Conservation (phyloP, 1,140 invertebrate species). For the Sitodiplosis mosellana region DNA sequence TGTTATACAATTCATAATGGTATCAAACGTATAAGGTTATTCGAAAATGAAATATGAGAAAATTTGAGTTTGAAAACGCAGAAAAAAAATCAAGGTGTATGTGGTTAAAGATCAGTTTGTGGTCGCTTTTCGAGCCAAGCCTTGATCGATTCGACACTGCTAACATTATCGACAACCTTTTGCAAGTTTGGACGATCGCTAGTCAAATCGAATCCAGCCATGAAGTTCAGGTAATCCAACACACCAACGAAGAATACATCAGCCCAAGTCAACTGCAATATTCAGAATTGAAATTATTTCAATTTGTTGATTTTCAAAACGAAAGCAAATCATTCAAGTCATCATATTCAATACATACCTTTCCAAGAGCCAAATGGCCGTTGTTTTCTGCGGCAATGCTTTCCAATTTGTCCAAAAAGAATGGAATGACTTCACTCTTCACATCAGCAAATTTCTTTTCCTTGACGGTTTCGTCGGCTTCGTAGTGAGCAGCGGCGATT, state of each 20-base stretch:
- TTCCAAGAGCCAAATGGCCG: conserved; percentile 33
- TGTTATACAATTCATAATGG: too few species aligned
- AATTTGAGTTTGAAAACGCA: too few species aligned
- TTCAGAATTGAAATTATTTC: conserved; percentile 5
- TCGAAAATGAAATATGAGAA: too few species aligned
- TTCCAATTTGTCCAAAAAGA: conserved; percentile 37
- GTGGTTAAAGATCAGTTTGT: conserved; percentile 28
- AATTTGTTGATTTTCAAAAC: conserved; percentile 3
- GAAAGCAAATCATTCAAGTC: background rate
- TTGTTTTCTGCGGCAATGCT: conserved; percentile 31
- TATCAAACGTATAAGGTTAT: too few species aligned
- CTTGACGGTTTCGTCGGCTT: conserved; percentile 28
- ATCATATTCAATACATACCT: conserved; percentile 21
- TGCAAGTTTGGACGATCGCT: conserved; percentile 36
- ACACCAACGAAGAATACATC: conserved; percentile 41
- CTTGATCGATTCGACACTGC: conserved; percentile 36
- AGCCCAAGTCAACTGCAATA: conserved; percentile 39
- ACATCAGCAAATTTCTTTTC: conserved; percentile 26
- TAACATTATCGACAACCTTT: conserved; percentile 31
- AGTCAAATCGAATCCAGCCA: conserved; percentile 32
- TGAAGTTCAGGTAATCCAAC: conserved; percentile 37
- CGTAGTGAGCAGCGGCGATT: conserved; percentile 28
- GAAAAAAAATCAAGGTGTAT: too few species aligned
- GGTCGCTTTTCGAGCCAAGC: conserved; percentile 43
- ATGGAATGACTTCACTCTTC: conserved; percentile 32